Conservation (phyloP, 2,113 vertebrate species). For the Sapajus apella region DNA sequence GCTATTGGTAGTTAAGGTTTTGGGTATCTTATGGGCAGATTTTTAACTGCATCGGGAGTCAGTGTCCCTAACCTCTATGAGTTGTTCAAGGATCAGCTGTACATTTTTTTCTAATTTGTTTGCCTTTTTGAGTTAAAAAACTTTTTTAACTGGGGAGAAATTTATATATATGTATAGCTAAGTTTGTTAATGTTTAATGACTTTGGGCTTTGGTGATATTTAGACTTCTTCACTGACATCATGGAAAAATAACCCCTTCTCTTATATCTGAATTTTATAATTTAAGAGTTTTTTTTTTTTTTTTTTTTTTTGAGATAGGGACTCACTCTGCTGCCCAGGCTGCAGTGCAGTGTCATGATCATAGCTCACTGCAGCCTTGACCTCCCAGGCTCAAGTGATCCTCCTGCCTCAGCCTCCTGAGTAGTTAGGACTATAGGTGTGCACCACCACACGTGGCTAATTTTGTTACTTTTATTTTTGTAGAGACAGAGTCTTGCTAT, state of each 20-base stretch:
- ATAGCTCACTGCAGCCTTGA: too few relatives aligned
- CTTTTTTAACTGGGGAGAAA: background rate
- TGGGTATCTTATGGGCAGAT: background rate
- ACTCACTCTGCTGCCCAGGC: too few relatives aligned
- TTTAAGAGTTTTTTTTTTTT: too few relatives aligned
- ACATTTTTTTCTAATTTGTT: background rate
- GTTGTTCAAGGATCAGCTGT: background rate
- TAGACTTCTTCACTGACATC: background rate
- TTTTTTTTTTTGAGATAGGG: too few relatives aligned
- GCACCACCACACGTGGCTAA: too few relatives aligned
- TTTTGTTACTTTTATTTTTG: too few relatives aligned
- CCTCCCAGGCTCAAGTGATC: too few relatives aligned
- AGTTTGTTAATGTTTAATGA: background rate
- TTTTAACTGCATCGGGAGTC: background rate
- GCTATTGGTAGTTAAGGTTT: background rate
- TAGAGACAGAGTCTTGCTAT: too few relatives aligned
- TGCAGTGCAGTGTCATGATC: too few relatives aligned
- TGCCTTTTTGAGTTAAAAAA: background rate
- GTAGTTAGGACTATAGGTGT: too few relatives aligned
- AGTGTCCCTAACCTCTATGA: background rate
- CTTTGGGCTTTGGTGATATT: background rate
- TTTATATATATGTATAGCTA: background rate
- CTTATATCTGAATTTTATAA: background rate
- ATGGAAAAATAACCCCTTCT: background rate
- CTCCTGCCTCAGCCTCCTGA: too few relatives aligned